Evolutionary conservation across 2,797 vertebrate genomes (phyloP), one percentile per base, ranked within the genome.

Genomic region (Momotus momota): DNA sequence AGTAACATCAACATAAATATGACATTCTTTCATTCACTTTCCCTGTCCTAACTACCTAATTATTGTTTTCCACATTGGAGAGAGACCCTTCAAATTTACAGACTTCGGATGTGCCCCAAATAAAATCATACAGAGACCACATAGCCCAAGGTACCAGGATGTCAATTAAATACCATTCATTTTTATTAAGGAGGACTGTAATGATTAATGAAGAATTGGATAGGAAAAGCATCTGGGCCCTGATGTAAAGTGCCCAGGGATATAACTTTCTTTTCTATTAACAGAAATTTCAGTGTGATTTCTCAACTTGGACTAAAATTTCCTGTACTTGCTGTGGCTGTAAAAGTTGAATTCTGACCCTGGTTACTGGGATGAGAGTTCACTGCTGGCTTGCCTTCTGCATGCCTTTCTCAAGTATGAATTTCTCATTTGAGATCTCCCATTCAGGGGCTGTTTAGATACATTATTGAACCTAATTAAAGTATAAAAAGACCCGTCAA

Each of bases 331-430:
- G 5, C 10, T 66, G 16, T 46, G 43, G n/a, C 21, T 46, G 18
- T 51, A 66, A 57, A 51, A 38, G 51, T 22, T 78, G 12, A 84
- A 48, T 62, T 83, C 61, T 86, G 40, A 73, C 10, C 6, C 16
- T 22, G 5, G 16, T 29, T 4, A 0, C 33, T 40, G 49, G 1
- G 2, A 61, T 3, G 6, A 17, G 45, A 65, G 7, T 11, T 74
- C 25, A 23, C n/a, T 74, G 22, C 48, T 40, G 43, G 7, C 8
- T 93, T 85, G 46, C 14, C 11, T 48, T 80, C 43, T 70, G n/a
- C 1, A 0, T 33, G 18, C 14, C 54, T 86, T 66, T 38, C 22
- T 86, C 29, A 55, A 78, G 73, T 1, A 1, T 69, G 38, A 49
- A 43, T 43, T 83, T 71, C 57, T 74, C 9, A 21, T 29, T 10